Conservation (phyloP, 92 coral and sea anemone genomes). For the Micromussa lordhowensis region DNA sequence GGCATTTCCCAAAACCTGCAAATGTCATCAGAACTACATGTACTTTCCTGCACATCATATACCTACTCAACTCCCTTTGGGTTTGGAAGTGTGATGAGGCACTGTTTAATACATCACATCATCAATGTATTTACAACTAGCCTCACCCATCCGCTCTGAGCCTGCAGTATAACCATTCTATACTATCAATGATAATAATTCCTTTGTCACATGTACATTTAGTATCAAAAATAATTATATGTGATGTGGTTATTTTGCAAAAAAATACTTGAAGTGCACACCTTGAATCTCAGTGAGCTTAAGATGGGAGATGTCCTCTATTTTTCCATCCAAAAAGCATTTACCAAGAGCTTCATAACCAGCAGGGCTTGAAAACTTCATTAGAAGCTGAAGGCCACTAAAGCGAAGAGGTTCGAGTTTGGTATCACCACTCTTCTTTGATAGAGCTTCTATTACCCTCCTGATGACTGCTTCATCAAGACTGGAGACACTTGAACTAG, state of each 20-base stretch:
- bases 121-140: neutral
- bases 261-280: neutral
- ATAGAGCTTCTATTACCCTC: conserved; percentile 53
- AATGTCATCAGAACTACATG: too few species aligned
- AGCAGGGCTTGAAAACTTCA: conserved; percentile 56
- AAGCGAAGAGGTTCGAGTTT: conserved; percentile 54
- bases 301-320: conserved; percentile 63
- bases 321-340: conserved; percentile 66
- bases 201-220: too few species aligned
- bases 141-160: neutral
- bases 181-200: too few species aligned
- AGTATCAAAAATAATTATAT: neutral
- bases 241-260: neutral
- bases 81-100: too few species aligned
- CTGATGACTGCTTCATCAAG: conserved; percentile 54
- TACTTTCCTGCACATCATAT: too few species aligned
- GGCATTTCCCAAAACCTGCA: too few species aligned
- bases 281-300: conserved; percentile 84
- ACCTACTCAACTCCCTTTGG: too few species aligned
- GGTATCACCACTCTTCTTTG: conserved; percentile 61
- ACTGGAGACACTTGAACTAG: conserved; percentile 4
- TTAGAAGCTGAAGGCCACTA: conserved; percentile 66
- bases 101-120: too few species aligned
- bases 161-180: neutral
- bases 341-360: conserved; percentile 74